phyloP scores from a whole-genome alignment of 2,797 vertebrate genomes.

The Pyrocephalus nanus region DNA sequence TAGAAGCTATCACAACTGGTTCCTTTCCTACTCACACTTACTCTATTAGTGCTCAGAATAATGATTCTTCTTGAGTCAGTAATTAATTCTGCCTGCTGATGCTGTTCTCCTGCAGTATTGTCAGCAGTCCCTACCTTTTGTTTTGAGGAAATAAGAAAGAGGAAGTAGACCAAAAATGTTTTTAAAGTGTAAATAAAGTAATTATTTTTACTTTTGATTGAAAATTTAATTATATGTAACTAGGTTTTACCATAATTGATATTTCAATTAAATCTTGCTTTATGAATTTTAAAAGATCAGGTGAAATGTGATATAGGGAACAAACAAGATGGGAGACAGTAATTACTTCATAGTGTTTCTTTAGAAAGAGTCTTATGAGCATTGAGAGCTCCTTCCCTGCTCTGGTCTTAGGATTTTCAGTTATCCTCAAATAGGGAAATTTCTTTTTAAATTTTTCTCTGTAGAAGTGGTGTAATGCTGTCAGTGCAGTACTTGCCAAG shows the following conservation, averaged over 20 bases:
- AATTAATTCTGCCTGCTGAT: slow-evolving; percentile 14
- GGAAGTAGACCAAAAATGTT: neutral
- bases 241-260: neutral
- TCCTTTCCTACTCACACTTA: neutral
- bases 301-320: neutral
- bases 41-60: neutral
- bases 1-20: neutral
- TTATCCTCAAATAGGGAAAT: neutral
- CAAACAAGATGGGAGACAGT: neutral
- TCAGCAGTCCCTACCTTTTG: neutral
- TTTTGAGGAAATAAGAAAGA: neutral
- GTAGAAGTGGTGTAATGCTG: neutral
- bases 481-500: neutral
- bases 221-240: neutral
- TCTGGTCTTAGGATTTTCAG: neutral
- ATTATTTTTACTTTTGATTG: neutral
- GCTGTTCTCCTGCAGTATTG: neutral
- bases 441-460: neutral
- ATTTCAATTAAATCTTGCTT: slow-evolving; percentile 28
- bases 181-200: neutral
- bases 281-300: slow-evolving; percentile 22
- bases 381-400: neutral
- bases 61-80: neutral
- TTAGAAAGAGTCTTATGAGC: neutral
- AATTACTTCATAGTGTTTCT: neutral